Evolutionary conservation across 1,140 invertebrate species (phyloP), one percentile per base, ranked within the genome.

Genomic region (Daktulosphaira vitifoliae): DNA sequence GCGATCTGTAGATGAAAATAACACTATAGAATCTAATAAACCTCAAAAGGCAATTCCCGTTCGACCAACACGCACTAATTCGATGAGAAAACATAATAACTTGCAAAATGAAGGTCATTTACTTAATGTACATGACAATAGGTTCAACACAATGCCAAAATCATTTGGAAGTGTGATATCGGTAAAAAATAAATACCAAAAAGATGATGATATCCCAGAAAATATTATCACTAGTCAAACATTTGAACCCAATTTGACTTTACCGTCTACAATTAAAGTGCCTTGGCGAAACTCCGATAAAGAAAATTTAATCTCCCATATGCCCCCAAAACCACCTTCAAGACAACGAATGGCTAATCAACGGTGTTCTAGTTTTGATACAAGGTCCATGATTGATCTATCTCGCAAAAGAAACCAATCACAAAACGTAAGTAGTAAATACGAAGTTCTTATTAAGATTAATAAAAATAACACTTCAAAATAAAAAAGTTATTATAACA

Each of bases 1-100:
- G 16, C n/a, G 56, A 25, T 5, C 79, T 81, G n/a, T 76, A 76
- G 38, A 86, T 85, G 37, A 77, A 80, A 16, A 26, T 6, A 75
- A 81, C 51, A 78, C 84, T 68, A 80, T 79, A n/a, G 71, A 67
- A 20, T 69, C 73, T 68, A 69, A 73, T 15, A 51, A 56, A 66
- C 69, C 68, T 22, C 69, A 75, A 66, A 71, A 74, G 49, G 16
- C 42, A 2, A 73, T 8, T 13, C 56, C 56, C 1, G 25, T 48
- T n/a, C 42, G 56, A 20, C 56, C 56, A 16, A 70, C 69, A 13
- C 70, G 76, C 23, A 74, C 67, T 2, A 73, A 73, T 22, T 74
- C 73, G 1, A 5, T 73, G 2, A 70, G 71, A n/a, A 77, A 74
- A 42, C 72, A 62, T 1, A 20, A 8, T 1, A 16, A 39, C 1